Evolutionary conservation across 2,113 vertebrate genomes (phyloP).

Genomic region (Lampris incognitus): DNA sequence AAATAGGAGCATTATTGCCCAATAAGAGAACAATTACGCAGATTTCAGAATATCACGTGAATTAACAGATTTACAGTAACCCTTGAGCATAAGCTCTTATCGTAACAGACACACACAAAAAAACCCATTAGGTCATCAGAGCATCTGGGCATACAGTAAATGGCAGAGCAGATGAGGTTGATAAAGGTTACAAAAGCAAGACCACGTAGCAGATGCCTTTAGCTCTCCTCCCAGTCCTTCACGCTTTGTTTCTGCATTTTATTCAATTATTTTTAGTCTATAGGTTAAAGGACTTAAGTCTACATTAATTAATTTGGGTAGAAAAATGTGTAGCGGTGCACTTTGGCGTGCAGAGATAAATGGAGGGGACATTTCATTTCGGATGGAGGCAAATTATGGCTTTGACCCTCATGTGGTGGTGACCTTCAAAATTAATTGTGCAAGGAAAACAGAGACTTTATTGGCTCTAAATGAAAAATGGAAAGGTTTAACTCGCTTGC

Average conservation of each 20-base stretch:
- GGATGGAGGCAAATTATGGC: slow-evolving; percentile 52
- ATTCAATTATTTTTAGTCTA: slow-evolving; percentile 51
- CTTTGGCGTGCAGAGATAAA: slow-evolving; percentile 71
- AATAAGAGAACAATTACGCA: slow-evolving; percentile 43
- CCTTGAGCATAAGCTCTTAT: slow-evolving; percentile 57
- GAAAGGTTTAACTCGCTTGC: slow-evolving; percentile 40
- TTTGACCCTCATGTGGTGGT: slow-evolving; percentile 66
- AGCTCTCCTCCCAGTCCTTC: slow-evolving; percentile 40
- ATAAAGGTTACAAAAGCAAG: slow-evolving; percentile 38
- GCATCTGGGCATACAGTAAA: slow-evolving; percentile 42
- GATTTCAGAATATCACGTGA: slow-evolving; percentile 28
- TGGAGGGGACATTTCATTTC: slow-evolving; percentile 38
- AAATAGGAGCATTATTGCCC: slow-evolving; percentile 24
- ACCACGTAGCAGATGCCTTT: slow-evolving; percentile 52
- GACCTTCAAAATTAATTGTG: slow-evolving; percentile 80
- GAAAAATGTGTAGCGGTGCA: slow-evolving; percentile 40
- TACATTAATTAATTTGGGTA: slow-evolving; percentile 63
- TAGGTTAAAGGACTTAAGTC: slow-evolving; percentile 44
- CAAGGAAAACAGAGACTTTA: slow-evolving; percentile 67
- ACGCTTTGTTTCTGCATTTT: slow-evolving; percentile 28
- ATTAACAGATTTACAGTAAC: slow-evolving; percentile 53
- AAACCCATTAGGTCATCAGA: slow-evolving; percentile 39
- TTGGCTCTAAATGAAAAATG: slow-evolving; percentile 65
- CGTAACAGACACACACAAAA: slow-evolving; percentile 39
- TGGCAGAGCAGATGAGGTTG: slow-evolving; percentile 43